Conservation (phyloP, 2,888 invertebrate genomes). For the Tolmerus cingulatus region DNA sequence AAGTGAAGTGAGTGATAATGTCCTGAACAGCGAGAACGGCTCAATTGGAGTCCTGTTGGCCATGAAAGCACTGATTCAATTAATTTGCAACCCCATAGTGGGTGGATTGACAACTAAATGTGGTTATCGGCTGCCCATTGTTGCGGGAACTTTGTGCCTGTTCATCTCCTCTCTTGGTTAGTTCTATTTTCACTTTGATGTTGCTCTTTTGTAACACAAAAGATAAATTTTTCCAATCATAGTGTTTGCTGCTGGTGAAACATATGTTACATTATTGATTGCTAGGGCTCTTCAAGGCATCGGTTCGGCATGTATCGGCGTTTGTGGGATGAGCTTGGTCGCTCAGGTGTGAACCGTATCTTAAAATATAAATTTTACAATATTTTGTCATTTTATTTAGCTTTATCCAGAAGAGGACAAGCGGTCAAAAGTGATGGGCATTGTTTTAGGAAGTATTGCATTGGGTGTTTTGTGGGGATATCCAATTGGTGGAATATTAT, state of each 20-base stretch:
- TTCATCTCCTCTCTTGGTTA: slow-evolving; percentile 73
- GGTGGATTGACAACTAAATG: slow-evolving; percentile 72
- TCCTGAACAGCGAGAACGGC: slow-evolving; percentile 70
- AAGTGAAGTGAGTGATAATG: slow-evolving; percentile 49
- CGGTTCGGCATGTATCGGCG: slow-evolving; percentile 80
- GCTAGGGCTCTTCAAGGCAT: slow-evolving; percentile 82
- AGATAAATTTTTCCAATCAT: neutral
- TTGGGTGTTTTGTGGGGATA: slow-evolving; percentile 83
- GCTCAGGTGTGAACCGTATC: slow-evolving; percentile 63
- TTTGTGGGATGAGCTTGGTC: slow-evolving; percentile 83
- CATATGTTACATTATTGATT: slow-evolving; percentile 72
- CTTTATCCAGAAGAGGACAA: slow-evolving; percentile 63
- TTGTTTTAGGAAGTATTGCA: slow-evolving; percentile 82
- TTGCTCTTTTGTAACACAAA: neutral
- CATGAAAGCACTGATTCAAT: slow-evolving; percentile 82
- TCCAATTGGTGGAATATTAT: slow-evolving; percentile 80
- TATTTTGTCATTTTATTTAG: slow-evolving; percentile 29
- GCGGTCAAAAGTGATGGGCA: slow-evolving; percentile 76
- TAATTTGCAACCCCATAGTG: slow-evolving; percentile 78
- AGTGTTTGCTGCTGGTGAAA: slow-evolving; percentile 81
- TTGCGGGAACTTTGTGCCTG: slow-evolving; percentile 74
- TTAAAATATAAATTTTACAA: neutral
- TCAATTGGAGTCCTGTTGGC: slow-evolving; percentile 74
- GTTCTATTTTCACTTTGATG: slow-evolving; percentile 4
- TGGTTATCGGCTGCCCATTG: slow-evolving; percentile 74